These are phyloP conservation scores for Tauraco hartlaubi DNA, from an alignment of 2,797 vertebrate genomes.

Conservation along the genomic window DNA sequence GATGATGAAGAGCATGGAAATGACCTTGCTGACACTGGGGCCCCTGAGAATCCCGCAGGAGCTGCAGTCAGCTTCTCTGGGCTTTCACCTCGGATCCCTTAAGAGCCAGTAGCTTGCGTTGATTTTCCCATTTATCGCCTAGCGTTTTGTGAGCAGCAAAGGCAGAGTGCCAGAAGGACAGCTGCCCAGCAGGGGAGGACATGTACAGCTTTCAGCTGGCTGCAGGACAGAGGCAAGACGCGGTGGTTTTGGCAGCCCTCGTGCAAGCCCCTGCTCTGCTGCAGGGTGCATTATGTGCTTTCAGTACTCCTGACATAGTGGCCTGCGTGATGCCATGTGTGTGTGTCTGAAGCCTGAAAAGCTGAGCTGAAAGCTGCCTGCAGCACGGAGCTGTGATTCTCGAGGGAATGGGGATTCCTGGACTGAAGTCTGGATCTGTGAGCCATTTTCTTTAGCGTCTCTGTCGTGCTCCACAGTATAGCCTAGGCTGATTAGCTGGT, in stretches of 20 bases:
- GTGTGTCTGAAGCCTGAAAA: neutral
- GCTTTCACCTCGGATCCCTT: neutral
- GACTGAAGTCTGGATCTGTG: neutral
- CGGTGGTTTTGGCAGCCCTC: constrained; percentile 23
- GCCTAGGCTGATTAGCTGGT: neutral
- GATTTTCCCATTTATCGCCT: neutral
- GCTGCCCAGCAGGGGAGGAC: neutral
- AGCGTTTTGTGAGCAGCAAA: neutral
- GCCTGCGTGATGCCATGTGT: neutral
- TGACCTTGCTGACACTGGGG: neutral
- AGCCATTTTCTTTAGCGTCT: neutral
- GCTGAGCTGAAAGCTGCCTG: neutral
- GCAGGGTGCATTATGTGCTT: neutral
- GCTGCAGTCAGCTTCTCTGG: neutral
- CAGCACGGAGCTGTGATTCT: neutral
- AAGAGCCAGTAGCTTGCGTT: neutral
- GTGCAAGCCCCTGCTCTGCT: neutral
- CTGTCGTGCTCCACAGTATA: fast-evolving
- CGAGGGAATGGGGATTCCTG: neutral
- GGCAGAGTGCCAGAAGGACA: constrained; percentile 37
- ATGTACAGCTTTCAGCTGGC: neutral
- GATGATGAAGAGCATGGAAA: neutral
- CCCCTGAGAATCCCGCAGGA: neutral
- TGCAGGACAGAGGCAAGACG: constrained; percentile 18
- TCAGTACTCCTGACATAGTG: neutral